Conservation (phyloP, 1,140 invertebrate genomes). For the Halictus rubicundus region DNA sequence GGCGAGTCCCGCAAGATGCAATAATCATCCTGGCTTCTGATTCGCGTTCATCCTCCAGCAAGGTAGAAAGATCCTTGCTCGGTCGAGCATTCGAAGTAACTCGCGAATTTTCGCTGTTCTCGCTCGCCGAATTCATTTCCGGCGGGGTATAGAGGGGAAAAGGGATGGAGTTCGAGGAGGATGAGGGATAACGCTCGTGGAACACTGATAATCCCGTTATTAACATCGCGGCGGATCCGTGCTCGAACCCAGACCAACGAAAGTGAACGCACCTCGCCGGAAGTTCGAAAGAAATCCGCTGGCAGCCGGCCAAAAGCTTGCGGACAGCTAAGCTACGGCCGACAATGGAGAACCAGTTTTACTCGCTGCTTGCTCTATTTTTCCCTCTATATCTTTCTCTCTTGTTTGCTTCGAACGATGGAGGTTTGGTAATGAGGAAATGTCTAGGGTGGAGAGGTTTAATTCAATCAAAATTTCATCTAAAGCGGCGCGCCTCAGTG, state of each 20-base stretch:
- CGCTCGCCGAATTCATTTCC: not conserved
- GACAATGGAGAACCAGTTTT: constrained; percentile 28
- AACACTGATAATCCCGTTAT: not conserved
- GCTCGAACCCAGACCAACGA: constrained; percentile 8
- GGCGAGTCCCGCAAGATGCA: no score
- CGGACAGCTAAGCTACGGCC: constrained; percentile 19
- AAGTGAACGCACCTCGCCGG: constrained; percentile 40
- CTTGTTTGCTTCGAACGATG: not conserved
- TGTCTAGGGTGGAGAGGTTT: no score
- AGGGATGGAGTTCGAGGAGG: not conserved
- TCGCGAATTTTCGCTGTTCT: constrained; percentile 1
- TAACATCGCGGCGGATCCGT: constrained; percentile 1
- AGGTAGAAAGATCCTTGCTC: not conserved
- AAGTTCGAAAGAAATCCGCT: constrained; percentile 38
- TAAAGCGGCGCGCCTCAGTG: no score
- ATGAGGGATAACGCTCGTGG: not conserved
- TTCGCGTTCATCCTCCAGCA: not conserved
- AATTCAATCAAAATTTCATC: no score
- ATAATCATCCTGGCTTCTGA: not conserved
- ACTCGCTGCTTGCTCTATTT: not conserved
- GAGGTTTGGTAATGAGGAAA: not conserved
- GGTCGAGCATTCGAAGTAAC: not conserved
- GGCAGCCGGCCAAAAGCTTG: constrained; percentile 15
- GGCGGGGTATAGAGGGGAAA: not conserved
- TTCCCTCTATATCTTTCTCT: no score